Conservation (phyloP, 2,113 vertebrate genomes). For the Alectura lathami region DNA sequence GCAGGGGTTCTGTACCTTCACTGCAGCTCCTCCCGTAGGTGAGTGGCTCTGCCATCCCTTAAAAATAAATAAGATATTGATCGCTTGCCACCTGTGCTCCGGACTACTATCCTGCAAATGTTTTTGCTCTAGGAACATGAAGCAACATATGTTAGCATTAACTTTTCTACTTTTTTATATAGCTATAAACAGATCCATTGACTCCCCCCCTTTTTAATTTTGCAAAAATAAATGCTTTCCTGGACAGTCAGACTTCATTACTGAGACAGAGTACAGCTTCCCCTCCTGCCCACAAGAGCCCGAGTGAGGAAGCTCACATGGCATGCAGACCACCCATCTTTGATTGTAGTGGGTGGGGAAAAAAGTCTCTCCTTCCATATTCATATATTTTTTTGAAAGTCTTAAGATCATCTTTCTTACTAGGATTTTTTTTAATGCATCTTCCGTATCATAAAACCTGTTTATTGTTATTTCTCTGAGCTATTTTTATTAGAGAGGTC, state of each 20-base stretch:
- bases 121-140: constrained; percentile 9
- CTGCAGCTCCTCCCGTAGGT: background rate
- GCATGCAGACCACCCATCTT: background rate
- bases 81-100: background rate
- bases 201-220: constrained; percentile 33
- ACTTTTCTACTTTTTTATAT: constrained; percentile 14
- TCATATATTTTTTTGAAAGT: background rate
- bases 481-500: background rate
- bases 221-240: constrained; percentile 65
- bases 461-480: background rate
- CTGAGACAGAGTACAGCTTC: constrained; percentile 41
- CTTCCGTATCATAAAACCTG: background rate
- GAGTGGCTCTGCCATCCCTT: background rate
- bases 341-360: background rate
- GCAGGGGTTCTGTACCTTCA: background rate
- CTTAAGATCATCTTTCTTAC: background rate
- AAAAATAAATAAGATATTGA: background rate
- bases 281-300: background rate
- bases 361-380: background rate
- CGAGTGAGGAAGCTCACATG: background rate
- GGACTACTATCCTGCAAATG: background rate
- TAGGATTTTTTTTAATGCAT: background rate
- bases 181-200: constrained; percentile 29
- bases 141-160: constrained; percentile 30
- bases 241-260: constrained; percentile 69